These are phyloP conservation scores for Rhipidura dahli DNA, from an alignment of 2,113 vertebrate genomes.

Conservation along the genomic window DNA sequence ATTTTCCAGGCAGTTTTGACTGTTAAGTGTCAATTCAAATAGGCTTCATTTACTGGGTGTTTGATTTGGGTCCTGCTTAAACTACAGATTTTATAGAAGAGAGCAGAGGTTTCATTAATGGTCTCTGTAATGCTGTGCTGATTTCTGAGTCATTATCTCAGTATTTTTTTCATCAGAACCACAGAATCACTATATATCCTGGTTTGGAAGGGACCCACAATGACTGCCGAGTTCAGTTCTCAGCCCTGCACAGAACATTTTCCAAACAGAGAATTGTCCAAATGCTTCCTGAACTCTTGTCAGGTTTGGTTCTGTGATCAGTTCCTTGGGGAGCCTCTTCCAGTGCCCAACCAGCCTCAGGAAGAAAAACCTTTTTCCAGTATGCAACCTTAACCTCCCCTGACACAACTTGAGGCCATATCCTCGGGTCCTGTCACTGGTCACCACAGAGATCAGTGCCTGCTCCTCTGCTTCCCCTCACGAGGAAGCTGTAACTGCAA, in stretches of 20 bases:
- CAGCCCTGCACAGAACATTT: neutral
- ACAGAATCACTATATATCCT: neutral
- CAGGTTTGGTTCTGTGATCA: neutral
- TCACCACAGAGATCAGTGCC: neutral
- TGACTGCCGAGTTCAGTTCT: neutral
- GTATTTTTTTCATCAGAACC: neutral
- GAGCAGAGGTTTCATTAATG: neutral
- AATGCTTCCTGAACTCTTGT: neutral
- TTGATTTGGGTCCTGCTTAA: neutral
- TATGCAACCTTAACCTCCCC: neutral
- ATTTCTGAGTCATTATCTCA: neutral
- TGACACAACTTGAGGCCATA: neutral
- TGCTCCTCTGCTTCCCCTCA: accelerated
- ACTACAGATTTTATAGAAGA: neutral
- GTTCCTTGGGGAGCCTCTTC: neutral
- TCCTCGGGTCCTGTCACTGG: accelerated
- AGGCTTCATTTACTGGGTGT: neutral
- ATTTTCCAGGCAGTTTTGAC: neutral
- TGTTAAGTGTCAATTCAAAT: neutral
- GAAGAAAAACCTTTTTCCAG: neutral
- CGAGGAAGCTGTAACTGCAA: accelerated
- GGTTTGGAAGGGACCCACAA: neutral
- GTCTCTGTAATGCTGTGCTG: neutral
- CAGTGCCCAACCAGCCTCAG: neutral
- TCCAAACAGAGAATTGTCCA: neutral